A percentile compares a stretch with the other conserved stretches of the same genome.
Conservation (phyloP, 2,113 vertebrate species). For the Silurus asotus region DNA sequence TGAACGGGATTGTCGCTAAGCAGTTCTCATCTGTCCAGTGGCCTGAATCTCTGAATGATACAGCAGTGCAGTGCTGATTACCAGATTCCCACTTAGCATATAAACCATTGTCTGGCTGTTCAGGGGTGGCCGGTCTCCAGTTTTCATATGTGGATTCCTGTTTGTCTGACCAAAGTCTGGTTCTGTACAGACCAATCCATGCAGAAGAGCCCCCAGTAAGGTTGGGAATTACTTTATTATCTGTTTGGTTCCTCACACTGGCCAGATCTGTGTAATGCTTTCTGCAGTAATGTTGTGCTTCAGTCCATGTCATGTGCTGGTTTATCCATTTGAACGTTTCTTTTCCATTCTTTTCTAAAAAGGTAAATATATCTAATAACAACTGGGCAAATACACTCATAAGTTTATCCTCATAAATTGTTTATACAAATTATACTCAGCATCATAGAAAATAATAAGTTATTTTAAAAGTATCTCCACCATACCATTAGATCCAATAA, state of each 20-base stretch:
- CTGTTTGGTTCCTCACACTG: conserved; percentile 37
- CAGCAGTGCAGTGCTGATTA: conserved; percentile 19
- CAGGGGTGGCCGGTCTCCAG: neutral
- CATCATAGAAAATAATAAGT: conserved; percentile 21
- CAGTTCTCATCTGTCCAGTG: conserved; percentile 44
- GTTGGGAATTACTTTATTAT: conserved; percentile 18
- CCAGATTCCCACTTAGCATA: neutral
- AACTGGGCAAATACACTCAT: neutral
- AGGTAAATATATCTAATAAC: neutral
- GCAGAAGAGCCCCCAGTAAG: neutral
- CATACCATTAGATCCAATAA: neutral
- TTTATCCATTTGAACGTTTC: neutral
- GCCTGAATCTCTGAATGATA: conserved; percentile 25
- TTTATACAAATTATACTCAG: neutral
- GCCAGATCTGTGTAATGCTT: conserved; percentile 26
- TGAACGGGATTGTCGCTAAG: neutral
- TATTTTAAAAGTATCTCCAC: fast-evolving
- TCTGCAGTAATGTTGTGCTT: conserved; percentile 41
- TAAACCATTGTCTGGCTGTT: conserved; percentile 28
- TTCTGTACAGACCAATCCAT: conserved; percentile 43
- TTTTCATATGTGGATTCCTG: conserved; percentile 18
- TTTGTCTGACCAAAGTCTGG: conserved; percentile 24
- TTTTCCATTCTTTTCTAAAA: neutral
- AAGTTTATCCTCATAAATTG: neutral
- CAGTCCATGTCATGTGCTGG: neutral